Evolutionary conservation across 2,888 invertebrate species (phyloP), one percentile per base, ranked within the genome.

Genomic region (Nyleta sp.): DNA sequence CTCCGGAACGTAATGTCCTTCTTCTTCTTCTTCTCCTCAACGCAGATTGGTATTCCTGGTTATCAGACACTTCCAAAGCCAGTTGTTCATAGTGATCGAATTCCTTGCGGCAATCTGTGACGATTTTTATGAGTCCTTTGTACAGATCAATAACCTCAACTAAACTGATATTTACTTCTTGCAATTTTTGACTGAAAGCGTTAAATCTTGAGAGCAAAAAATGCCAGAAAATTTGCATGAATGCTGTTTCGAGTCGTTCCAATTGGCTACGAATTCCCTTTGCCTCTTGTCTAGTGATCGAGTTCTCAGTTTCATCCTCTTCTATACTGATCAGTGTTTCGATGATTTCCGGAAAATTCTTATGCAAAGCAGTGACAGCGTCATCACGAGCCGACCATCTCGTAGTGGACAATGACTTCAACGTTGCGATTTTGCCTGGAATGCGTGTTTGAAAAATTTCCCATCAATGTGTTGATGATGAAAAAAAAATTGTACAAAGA

Each of bases 401-500:
- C 11, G 48, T 62, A 17, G 15, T 33, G 11, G 48, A 48, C 20
- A 48, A 48, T 8, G 48, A 62, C 33, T 62, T 62, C 11, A 65
- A 15, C 0, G 17, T 8, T 13, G 52, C 46, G 2, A 17, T 4
- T 52, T 42, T 65, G 35, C 38, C 28, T 20, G 7, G 15, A 65
- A 4, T 5, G 10, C 11, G 35, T 35, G 35, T 35, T 10, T 35
- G 35, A 11, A 35, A 35, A 35, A 48, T 13, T 20, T 67, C 33
- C 53, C 46, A 67, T 6, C 67, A 44, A 20, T 35, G 17, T 31
- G 55, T 67, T 13, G 67, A 67, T 28, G 82, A 76, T 65, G 78
- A n/a, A n/a, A 60, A 83, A 75, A 72, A 84, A 84, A 24, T 57
- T 80, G 44, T 81, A 86, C 18, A 85, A 52, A 62, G 75, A 59